A percentile compares a stretch with the other conserved stretches of the same genome.
Conservation (phyloP, 2,888 invertebrate species). For the Furcula furcula region DNA sequence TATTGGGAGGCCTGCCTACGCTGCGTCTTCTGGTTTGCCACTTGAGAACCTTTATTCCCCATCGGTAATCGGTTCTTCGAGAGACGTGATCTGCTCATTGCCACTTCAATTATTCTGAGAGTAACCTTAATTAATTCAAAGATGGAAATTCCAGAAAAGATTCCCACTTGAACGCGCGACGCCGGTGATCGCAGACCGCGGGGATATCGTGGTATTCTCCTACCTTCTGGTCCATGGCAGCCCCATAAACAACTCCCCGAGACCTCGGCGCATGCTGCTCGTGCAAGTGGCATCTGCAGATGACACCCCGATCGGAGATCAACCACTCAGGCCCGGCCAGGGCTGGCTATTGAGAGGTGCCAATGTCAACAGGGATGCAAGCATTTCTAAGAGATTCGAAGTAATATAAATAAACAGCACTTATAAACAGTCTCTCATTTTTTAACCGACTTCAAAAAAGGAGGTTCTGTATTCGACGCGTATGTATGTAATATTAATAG, state of each 20-base stretch:
- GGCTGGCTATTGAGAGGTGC: constrained; percentile 78
- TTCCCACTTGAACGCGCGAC: constrained; percentile 73
- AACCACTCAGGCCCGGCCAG: constrained; percentile 70
- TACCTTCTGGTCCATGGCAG: constrained; percentile 82
- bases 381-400: constrained; percentile 21
- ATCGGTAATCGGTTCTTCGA: too few species aligned
- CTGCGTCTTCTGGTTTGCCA: too few species aligned
- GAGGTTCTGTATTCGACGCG: too few species aligned
- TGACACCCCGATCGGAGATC: constrained; percentile 67
- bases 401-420: neutral
- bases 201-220: constrained; percentile 80
- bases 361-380: constrained; percentile 54
- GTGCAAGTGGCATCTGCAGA: constrained; percentile 76
- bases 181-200: constrained; percentile 73
- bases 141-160: constrained; percentile 54
- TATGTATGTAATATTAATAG: too few species aligned
- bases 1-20: too few species aligned
- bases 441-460: too few species aligned
- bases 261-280: constrained; percentile 78
- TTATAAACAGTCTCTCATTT: too few species aligned
- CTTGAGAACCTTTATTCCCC: too few species aligned
- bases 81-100: too few species aligned
- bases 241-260: constrained; percentile 68
- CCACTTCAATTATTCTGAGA: too few species aligned
- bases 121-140: too few species aligned